Evolutionary conservation across 2,797 vertebrate genomes (phyloP), one percentile per base, ranked within the genome.

Genomic region (Brotogeris chrysoptera): DNA sequence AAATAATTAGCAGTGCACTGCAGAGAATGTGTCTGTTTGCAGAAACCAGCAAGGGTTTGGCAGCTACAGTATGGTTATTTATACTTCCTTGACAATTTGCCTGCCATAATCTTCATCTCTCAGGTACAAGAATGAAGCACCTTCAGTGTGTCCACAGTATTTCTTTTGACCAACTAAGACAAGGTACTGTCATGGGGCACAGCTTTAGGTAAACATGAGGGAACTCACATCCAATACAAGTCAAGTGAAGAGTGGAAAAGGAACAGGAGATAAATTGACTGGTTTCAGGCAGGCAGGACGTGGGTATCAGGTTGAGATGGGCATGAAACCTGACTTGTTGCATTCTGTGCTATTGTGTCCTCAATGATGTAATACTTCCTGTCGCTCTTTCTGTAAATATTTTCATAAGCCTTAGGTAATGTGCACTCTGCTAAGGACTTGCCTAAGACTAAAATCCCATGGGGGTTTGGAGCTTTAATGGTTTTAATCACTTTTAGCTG

Each of bases 361-460:
- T 70, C 69, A 78, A 0, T 81, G 80, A 69, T n/a, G 53, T 27
- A 82, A 72, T 71, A 60, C 12, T 86, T 94, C 88, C 77, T 49
- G 36, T 78, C 57, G 52, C 43, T 78, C 52, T 55, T 74, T 47
- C 85, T 3, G 0, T 66, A 96, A 92, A 86, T 81, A 72, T 93
- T 96, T 84, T 92, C 73, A 25, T 92, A 91, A 90, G 66, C 46
- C 92, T 70, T 81, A 36, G n/a, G 53, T 69, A 78, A 92, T 79
- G 21, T 92, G 59, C 53, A 47, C 27, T 84, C 63, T 81, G 61
- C 64, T 87, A 39, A 70, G 39, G 49, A 81, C 47, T 74, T 86
- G 77, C 77, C 10, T 88, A 76, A 92, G 68, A 7, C 80, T 79
- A 3, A 69, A 55, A 79, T 90, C 72, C 73, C 30, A 2, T 36